Evolutionary conservation across 1,140 invertebrate genomes (phyloP).

Genomic region (Bicyclus anynana): DNA sequence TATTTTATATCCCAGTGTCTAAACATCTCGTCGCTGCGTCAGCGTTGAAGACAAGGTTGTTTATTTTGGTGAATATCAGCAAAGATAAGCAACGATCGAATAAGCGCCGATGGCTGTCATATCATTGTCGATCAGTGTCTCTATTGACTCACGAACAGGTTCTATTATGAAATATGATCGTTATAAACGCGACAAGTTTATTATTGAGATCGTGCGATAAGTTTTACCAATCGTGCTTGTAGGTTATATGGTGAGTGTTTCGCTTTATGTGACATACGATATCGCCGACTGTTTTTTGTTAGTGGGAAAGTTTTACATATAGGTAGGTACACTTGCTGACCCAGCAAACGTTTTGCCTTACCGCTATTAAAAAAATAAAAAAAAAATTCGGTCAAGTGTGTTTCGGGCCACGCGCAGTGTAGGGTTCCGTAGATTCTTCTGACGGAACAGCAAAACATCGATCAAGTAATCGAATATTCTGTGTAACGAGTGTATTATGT

Average conservation of each 20-base stretch:
- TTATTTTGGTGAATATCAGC: background rate
- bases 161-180: conserved; percentile 32
- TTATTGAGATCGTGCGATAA: conserved; percentile 8
- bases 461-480: too few species aligned
- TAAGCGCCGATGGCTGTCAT: conserved; percentile 28
- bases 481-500: too few species aligned
- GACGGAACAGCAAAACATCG: too few species aligned
- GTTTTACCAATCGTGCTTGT: background rate
- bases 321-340: too few species aligned
- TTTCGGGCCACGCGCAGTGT: too few species aligned
- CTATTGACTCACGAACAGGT: conserved; percentile 30
- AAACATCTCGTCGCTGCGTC: too few species aligned
- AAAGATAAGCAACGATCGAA: conserved; percentile 4
- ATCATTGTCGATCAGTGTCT: conserved; percentile 18
- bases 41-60: background rate
- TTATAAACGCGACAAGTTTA: conserved; percentile 21
- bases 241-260: background rate
- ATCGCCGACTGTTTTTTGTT: background rate
- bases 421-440: too few species aligned
- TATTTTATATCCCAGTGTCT: too few species aligned
- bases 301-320: too few species aligned
- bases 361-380: too few species aligned
- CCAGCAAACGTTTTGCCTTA: too few species aligned
- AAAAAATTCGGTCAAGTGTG: too few species aligned
- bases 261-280: background rate